phyloP scores from a whole-genome alignment of 2,888 invertebrate genomes.

The Limnephilus marmoratus region DNA sequence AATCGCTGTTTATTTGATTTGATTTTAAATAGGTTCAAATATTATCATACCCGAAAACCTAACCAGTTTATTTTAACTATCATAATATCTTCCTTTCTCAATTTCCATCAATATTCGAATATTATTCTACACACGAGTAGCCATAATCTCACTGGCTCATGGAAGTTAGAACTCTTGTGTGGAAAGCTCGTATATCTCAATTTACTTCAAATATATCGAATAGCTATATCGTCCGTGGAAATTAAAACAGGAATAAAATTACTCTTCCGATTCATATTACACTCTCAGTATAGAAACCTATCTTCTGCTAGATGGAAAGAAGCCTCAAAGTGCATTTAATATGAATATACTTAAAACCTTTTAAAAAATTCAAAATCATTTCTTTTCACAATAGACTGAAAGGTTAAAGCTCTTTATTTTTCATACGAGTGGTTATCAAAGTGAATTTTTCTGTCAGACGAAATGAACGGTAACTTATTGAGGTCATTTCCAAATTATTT shows the following conservation, averaged over 20 bases:
- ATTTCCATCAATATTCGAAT: neutral
- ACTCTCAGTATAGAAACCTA: neutral
- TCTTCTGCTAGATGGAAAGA: neutral
- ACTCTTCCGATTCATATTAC: neutral
- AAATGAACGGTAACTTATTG: neutral
- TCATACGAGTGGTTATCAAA: neutral
- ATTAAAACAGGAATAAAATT: neutral
- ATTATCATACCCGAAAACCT: neutral
- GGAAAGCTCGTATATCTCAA: neutral
- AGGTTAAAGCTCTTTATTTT: neutral
- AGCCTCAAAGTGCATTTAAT: neutral
- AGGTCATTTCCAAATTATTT: no score
- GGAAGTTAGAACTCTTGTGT: neutral
- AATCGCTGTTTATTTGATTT: neutral
- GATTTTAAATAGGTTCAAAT: neutral
- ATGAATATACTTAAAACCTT: no score
- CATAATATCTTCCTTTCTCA: neutral
- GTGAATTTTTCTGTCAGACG: neutral
- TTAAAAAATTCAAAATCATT: neutral
- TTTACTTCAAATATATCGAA: neutral
- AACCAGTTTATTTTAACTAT: neutral
- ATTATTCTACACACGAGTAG: neutral
- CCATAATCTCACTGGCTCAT: neutral
- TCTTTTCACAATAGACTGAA: neutral
- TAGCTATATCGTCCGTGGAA: neutral